These are phyloP conservation scores for Gymnoscelis rufifasciata DNA, from an alignment of 2,888 invertebrate species.

Conservation along the genomic window DNA sequence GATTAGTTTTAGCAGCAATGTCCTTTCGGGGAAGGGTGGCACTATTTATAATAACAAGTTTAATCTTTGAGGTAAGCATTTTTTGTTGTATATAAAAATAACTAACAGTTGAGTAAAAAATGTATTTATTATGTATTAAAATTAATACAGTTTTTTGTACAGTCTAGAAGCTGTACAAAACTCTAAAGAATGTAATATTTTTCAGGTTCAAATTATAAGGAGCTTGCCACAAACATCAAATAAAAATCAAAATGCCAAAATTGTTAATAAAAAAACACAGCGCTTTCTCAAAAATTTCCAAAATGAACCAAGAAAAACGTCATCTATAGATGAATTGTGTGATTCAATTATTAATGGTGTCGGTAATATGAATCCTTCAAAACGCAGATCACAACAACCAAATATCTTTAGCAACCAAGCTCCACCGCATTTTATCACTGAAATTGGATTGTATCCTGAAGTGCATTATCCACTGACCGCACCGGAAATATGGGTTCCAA, in stretches of 20 bases:
- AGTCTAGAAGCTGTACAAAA: too few relatives aligned
- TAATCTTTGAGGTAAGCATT: conserved; percentile 42
- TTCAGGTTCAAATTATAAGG: conserved; percentile 33
- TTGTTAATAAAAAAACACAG: not conserved
- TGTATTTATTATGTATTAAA: too few relatives aligned
- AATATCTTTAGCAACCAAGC: conserved; percentile 5
- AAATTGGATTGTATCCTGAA: conserved; percentile 48
- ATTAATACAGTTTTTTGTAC: too few relatives aligned
- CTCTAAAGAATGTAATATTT: conserved; percentile 9
- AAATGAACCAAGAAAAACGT: conserved; percentile 3
- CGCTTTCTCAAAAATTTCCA: not conserved
- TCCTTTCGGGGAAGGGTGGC: conserved; percentile 48
- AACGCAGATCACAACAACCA: too few relatives aligned
- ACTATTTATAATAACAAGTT: conserved; percentile 33
- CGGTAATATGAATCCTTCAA: too few relatives aligned
- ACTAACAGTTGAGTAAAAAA: too few relatives aligned
- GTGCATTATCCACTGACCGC: conserved; percentile 56
- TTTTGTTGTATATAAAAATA: not conserved
- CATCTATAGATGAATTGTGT: conserved; percentile 12
- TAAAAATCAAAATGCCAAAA: too few relatives aligned
- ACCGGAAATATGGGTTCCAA: conserved; percentile 51
- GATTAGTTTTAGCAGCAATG: conserved; percentile 41
- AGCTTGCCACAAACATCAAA: conserved; percentile 32
- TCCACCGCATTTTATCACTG: conserved; percentile 28
- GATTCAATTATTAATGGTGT: conserved; percentile 26